Percentiles rank a stretch among this genome's conserved stretches.
Evolutionary conservation across 2,797 vertebrate genomes (phyloP).

Genomic region (Chaetodon trifasciatus): DNA sequence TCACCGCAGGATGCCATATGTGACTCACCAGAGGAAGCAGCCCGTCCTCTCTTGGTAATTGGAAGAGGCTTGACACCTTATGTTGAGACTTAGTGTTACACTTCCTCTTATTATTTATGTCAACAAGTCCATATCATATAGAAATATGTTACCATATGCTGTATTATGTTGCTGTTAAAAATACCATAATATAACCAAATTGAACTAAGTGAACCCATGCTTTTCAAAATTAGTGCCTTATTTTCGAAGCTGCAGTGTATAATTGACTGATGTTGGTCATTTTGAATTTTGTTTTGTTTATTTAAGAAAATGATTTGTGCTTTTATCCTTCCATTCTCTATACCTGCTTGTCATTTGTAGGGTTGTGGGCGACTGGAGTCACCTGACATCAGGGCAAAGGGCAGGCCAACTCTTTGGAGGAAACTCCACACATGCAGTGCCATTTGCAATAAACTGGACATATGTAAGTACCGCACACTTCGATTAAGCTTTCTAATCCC

Average conservation of each 20-base stretch:
- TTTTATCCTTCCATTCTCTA: background rate
- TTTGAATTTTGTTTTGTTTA: background rate
- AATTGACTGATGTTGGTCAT: background rate
- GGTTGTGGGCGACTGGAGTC: background rate
- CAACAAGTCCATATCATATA: background rate
- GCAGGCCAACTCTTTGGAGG: no score
- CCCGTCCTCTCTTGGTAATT: slow-evolving; percentile 7
- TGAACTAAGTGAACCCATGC: background rate
- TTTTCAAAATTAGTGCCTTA: background rate
- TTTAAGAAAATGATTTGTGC: background rate
- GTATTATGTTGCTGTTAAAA: background rate
- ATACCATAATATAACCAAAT: background rate
- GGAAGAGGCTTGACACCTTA: background rate
- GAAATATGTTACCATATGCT: background rate
- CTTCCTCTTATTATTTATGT: background rate
- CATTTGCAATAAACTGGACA: background rate
- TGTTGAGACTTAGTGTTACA: background rate
- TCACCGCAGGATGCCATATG: slow-evolving; percentile 28
- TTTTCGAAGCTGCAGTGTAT: background rate
- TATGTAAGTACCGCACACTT: background rate
- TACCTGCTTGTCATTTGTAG: background rate
- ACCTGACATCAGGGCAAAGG: no score
- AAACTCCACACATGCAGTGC: background rate
- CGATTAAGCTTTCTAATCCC: background rate
- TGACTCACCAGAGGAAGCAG: slow-evolving; percentile 37